Percentiles rank a stretch among this genome's conserved stretches.
These are phyloP conservation scores for Aurelia sp. DNA, from an alignment of 30 jellyfish, hydroid and myxozoan genomes.

Conservation along the genomic window DNA sequence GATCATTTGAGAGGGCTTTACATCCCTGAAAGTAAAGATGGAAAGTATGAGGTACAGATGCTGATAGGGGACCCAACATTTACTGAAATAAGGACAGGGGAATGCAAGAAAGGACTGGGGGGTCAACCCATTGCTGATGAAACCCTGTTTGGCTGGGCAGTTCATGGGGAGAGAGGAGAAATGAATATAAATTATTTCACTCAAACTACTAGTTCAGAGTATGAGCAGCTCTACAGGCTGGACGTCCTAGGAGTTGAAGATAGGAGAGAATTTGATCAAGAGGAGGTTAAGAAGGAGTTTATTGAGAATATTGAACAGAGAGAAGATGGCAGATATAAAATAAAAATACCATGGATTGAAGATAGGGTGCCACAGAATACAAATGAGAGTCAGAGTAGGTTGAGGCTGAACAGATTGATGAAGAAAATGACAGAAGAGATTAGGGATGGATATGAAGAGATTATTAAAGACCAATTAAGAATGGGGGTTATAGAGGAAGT, in stretches of 20 bases:
- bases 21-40: constrained; percentile 63
- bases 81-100: constrained; percentile 63
- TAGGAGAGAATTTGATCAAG: constrained; percentile 54
- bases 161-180: constrained; percentile 10
- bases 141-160: no score
- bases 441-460: constrained; percentile 48
- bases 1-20: constrained; percentile 40
- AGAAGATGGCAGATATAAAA: constrained; percentile 36
- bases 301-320: constrained; percentile 25
- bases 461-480: constrained; percentile 49
- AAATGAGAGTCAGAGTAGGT: constrained; percentile 63
- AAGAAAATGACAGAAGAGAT: constrained; percentile 41
- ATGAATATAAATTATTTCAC: constrained; percentile 41
- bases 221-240: constrained; percentile 27
- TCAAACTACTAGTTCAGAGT: constrained; percentile 51
- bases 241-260: constrained; percentile 14
- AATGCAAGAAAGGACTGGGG: neutral
- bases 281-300: constrained; percentile 40
- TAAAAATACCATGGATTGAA: constrained; percentile 61
- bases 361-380: constrained; percentile 60
- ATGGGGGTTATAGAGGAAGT: constrained; percentile 56
- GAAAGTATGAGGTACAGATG: constrained; percentile 43
- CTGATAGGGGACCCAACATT: constrained; percentile 64
- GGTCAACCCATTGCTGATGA: no score
- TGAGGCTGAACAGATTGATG: constrained; percentile 31